phyloP scores from a whole-genome alignment of 2,113 vertebrate genomes.

The Herpetotheres cachinnans region DNA sequence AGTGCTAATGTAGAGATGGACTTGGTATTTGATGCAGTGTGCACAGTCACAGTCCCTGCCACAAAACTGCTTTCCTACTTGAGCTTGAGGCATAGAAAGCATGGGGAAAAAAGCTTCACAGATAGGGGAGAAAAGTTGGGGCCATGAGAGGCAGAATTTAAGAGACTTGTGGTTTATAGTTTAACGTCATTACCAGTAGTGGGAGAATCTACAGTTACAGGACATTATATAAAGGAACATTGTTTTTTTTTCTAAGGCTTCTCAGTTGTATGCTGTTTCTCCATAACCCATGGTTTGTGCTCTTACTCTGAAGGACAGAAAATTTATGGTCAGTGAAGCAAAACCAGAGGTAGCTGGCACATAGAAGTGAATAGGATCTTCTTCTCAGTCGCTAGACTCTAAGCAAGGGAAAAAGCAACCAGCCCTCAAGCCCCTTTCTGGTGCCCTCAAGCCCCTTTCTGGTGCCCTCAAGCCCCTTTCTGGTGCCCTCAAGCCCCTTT shows the following conservation, averaged over 20 bases:
- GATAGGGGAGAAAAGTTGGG: not conserved
- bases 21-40: not conserved
- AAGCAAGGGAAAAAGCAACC: not conserved
- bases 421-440: not conserved
- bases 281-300: not conserved
- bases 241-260: not conserved
- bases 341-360: constrained; percentile 3
- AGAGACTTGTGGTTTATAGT: constrained; percentile 34
- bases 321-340: not conserved
- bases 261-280: not conserved
- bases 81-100: not conserved
- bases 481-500: not conserved
- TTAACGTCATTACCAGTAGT: constrained; percentile 37
- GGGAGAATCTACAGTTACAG: constrained; percentile 43
- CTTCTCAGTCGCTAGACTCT: not conserved
- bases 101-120: not conserved
- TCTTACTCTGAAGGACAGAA: not conserved
- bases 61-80: not conserved
- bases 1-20: not conserved
- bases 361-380: not conserved
- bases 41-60: not conserved
- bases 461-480: not conserved
- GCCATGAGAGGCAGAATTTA: constrained; percentile 6
- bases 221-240: constrained; percentile 5
- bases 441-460: not conserved